Base-by-base conservation (phyloP, 1,140 invertebrate genomes). In the Cylas formicarius region DNA sequence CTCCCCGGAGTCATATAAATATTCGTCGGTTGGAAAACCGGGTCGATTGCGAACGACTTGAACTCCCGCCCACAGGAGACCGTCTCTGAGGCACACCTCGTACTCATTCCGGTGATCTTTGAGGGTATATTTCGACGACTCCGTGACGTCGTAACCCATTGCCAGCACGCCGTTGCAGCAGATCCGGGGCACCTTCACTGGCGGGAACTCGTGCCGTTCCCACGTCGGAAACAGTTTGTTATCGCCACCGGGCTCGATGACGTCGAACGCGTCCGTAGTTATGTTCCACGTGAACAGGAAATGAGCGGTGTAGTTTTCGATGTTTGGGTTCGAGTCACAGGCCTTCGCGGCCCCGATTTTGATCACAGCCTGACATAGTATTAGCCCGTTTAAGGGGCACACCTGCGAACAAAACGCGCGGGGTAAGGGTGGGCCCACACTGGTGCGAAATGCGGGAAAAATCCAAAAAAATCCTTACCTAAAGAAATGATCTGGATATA, bases 241-340 rank as follows among this genome's bases (percentile, higher is more conserved):
- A 36, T 50, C 46, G 13, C 52, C 48, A 18, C 52, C 39, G 20
- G 55, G 42, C 33, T 63, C 60, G 7, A 66, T 52, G 14, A 66
- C 41, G 39, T 61, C 57, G 29, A 63, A 66, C 3, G 42, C 51
- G 33, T 66, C 60, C 19, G 55, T 61, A 33, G 50, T 50, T 22
- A 66, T 65, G 40, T 60, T 66, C 63, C 63, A 66, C 13, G 56
- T 51, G 45, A 66, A 65, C 13, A 63, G 39, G 24, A 59, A 62
- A 31, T 58, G 47, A 9, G 61, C 48, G 11, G 56, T 55, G 38
- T 58, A 66, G 10, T 54, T 50, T 32, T 58, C 52, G 3, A 56
- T 54, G 41, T 56, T 56, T 1, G 50, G 36, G 32, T 54, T 45
- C 5, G 54, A 46, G 24, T 55, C 53, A 6, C 47, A 42, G n/a